These are phyloP conservation scores for Sphaerophoria rueppellii DNA, from an alignment of 2,888 invertebrate species.

Conservation along the genomic window DNA sequence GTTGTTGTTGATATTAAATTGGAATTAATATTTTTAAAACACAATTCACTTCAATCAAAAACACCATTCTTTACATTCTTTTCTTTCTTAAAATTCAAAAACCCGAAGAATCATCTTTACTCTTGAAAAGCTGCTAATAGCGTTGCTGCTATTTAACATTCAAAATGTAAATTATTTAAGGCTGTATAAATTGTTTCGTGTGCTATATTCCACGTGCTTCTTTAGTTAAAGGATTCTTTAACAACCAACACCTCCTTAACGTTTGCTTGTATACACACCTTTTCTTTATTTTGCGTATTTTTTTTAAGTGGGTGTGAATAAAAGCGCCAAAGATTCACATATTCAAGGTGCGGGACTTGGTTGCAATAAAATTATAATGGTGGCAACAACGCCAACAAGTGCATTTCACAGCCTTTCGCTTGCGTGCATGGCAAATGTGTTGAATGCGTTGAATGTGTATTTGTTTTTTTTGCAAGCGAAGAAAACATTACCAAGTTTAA, in stretches of 20 bases:
- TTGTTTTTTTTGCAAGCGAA: slow-evolving; percentile 1
- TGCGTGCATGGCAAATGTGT: background rate
- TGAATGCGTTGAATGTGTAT: too few species aligned
- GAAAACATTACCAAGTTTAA: slow-evolving; percentile 54
- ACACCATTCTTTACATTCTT: background rate
- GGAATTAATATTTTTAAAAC: too few species aligned
- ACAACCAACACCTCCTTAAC: slow-evolving; percentile 55
- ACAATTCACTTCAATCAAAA: too few species aligned
- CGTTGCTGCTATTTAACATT: slow-evolving; percentile 45
- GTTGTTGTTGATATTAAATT: too few species aligned
- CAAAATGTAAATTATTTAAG: slow-evolving; percentile 9
- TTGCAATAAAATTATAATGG: slow-evolving; percentile 34
- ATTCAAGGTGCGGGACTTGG: slow-evolving; percentile 1
- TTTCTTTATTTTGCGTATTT: background rate
- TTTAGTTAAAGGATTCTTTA: slow-evolving; percentile 40
- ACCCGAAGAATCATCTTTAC: background rate
- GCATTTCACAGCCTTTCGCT: slow-evolving; percentile 1
- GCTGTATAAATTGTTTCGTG: background rate
- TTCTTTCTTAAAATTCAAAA: background rate
- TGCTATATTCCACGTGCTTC: slow-evolving; percentile 12
- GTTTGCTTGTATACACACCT: slow-evolving; percentile 13
- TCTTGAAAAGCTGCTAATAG: slow-evolving; percentile 27
- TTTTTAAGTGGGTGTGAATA: slow-evolving; percentile 25
- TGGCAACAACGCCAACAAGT: background rate
- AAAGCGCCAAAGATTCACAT: slow-evolving; percentile 32